Evolutionary conservation across 23 tunicate genomes (phyloP).

Genomic region (Ascidia mentula): DNA sequence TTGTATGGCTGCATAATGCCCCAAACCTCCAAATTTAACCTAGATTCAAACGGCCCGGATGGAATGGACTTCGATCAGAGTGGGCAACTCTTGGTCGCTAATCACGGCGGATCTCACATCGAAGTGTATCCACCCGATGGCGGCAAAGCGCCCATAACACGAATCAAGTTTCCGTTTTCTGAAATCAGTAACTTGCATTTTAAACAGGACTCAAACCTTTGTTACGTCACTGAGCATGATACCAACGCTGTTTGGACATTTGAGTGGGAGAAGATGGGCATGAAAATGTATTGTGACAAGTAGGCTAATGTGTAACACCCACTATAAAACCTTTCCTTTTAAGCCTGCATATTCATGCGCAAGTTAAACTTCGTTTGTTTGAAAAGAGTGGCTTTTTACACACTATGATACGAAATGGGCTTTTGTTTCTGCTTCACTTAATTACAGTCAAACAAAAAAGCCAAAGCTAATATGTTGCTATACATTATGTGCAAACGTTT

Average conservation of each 20-base stretch:
- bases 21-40: too few species aligned
- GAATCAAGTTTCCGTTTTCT: conserved; percentile 72
- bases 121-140: conserved; percentile 75
- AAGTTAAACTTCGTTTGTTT: too few species aligned
- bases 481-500: too few species aligned
- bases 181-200: conserved; percentile 73
- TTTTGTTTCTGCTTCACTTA: too few species aligned
- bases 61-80: conserved; percentile 82
- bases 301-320: too few species aligned
- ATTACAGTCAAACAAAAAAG: too few species aligned
- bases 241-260: conserved; percentile 65
- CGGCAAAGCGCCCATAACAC: conserved; percentile 21
- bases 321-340: too few species aligned
- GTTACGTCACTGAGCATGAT: conserved; percentile 89
- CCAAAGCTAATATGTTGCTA: too few species aligned
- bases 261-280: conserved; percentile 80
- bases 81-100: conserved; percentile 67
- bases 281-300: conserved; percentile 76
- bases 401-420: too few species aligned
- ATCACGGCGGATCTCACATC: conserved; percentile 68
- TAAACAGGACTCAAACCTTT: conserved; percentile 37
- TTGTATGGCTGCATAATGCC: too few species aligned
- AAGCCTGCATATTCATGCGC: too few species aligned
- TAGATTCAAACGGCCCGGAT: conserved; percentile 55
- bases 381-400: too few species aligned